phyloP scores from a whole-genome alignment of 1,140 invertebrate genomes.

The Caligus rogercresseyi region DNA sequence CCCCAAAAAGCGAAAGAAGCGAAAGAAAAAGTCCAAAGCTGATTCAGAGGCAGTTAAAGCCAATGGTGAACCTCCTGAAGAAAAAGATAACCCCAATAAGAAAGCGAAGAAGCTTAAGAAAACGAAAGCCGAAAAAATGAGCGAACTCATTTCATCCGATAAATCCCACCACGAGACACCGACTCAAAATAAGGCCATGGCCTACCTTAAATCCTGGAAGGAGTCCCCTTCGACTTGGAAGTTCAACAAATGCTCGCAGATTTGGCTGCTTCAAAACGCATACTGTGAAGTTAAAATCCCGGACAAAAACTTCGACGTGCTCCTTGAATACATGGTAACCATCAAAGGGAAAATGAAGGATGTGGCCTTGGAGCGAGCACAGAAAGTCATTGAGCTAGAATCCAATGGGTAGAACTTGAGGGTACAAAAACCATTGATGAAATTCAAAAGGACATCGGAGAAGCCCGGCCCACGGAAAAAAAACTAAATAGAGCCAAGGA shows the following conservation, averaged over 20 bases:
- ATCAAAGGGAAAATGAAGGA: neutral
- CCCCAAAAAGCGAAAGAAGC: neutral
- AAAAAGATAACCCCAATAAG: too few species aligned
- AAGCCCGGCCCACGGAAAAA: neutral
- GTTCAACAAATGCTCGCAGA: conserved; percentile 3
- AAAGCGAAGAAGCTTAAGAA: neutral
- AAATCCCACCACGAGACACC: neutral
- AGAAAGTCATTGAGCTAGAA: neutral
- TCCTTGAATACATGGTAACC: neutral
- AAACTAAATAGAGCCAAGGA: neutral
- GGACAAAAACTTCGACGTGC: neutral
- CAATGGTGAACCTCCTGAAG: neutral
- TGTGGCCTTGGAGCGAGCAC: neutral
- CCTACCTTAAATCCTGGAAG: neutral
- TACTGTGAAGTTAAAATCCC: neutral
- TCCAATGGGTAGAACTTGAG: neutral
- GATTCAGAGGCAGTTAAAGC: too few species aligned
- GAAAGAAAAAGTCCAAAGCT: neutral
- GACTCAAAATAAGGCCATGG: neutral
- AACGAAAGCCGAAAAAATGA: neutral
- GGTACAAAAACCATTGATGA: neutral
- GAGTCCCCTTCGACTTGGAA: neutral
- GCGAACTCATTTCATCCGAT: neutral
- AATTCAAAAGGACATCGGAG: neutral
- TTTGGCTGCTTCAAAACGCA: conserved; percentile 5